Evolutionary conservation across 2,113 vertebrate genomes (phyloP), one percentile per base, ranked within the genome.

Genomic region (Aegithalos caudatus): DNA sequence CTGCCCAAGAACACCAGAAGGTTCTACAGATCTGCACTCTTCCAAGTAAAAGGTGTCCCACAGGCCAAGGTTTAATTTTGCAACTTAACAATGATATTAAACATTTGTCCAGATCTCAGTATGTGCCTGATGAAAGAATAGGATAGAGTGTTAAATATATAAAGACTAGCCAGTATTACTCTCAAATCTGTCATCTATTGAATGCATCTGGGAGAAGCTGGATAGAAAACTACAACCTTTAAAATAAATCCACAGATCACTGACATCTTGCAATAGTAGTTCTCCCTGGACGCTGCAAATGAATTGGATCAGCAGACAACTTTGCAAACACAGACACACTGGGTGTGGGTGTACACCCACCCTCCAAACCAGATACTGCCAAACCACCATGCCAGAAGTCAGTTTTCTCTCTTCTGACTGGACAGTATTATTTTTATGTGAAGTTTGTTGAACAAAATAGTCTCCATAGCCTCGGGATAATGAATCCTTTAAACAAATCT

Each of bases 11-110:
- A 57, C 73, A 67, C 90, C 42, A 78, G 72, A 54, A 84, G 3
- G 38, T 73, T 77, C 90, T 92, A 86, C 47, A 70, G 71, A 96
- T 40, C 47, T 77, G n/a, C 12, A 3, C 29, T 94, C 84, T 96
- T 87, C 60, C 66, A 96, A 77, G 5, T n/a, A 92, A 67, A 90
- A 58, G 81, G 37, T 62, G 60, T 95, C 87, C 86, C 88, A 91
- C 40, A 58, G 58, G 83, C 65, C 91, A 91, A 67, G 58, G 58
- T 95, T 94, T 97, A 94, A 95, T 96, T 97, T 93, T 96, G 94
- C 76, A 92, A 65, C 64, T 93, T 77, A 88, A 93, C 61, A 77
- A 67, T 84, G 73, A 95, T 58, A 95, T 73, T 95, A 90, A 94
- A 91, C 83, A 95, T 88, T 95, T 96, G 91, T 77, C 89, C 62